These are phyloP conservation scores for Rhagonycha fulva DNA, from an alignment of 2,888 invertebrate genomes.

Conservation along the genomic window DNA sequence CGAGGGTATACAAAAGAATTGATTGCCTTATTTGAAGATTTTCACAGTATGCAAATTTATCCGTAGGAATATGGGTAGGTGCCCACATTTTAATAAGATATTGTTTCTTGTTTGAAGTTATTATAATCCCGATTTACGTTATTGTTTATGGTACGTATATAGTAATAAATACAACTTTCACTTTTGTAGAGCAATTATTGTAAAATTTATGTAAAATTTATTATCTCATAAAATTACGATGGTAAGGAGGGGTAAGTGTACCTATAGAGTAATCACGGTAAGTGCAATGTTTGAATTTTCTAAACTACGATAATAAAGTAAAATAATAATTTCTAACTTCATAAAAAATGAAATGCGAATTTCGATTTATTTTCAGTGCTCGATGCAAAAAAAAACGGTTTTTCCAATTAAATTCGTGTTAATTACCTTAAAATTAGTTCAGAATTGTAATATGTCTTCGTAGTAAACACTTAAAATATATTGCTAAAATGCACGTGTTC, in stretches of 20 bases:
- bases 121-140: background rate
- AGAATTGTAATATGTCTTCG: background rate
- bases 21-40: background rate
- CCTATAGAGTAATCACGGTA: too few relatives aligned
- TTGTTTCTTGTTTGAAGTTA: background rate
- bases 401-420: background rate
- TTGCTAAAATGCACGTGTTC: background rate
- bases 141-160: background rate
- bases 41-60: background rate
- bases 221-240: background rate
- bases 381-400: background rate
- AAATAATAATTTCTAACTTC: too few relatives aligned
- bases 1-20: background rate
- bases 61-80: background rate
- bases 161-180: background rate
- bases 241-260: background rate
- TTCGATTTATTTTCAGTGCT: too few relatives aligned
- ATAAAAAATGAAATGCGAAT: background rate
- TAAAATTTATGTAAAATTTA: background rate
- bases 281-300: too few relatives aligned
- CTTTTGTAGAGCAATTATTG: background rate
- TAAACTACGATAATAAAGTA: too few relatives aligned
- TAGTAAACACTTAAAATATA: background rate
- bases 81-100: background rate
- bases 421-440: background rate